Evolutionary conservation across 53 echinoderm and acorn worm genomes (phyloP).

Genomic region (Paracentrotus lividus): DNA sequence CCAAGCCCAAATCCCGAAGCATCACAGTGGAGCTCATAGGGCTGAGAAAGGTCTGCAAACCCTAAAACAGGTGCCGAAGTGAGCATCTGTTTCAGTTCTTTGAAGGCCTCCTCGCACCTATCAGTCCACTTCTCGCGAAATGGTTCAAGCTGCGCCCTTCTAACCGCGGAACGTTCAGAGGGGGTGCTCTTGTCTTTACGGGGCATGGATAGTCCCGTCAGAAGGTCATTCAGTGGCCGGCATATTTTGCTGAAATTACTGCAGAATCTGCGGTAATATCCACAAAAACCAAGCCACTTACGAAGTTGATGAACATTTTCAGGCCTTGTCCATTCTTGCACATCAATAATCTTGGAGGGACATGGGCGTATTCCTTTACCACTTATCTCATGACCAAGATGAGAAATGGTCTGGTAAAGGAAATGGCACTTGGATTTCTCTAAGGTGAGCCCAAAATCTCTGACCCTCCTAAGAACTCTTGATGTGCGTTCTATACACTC

Average conservation of each 20-base stretch:
- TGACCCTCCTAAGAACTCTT: constrained; percentile 6
- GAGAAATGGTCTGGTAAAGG: constrained; percentile 15
- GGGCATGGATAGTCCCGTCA: constrained; percentile 29
- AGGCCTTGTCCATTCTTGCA: constrained; percentile 34
- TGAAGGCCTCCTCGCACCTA: too few species aligned
- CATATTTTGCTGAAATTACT: constrained; percentile 22
- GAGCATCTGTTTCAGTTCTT: not conserved
- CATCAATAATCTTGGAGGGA: constrained; percentile 22
- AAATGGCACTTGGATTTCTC: constrained; percentile 54
- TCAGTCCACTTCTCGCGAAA: not conserved
- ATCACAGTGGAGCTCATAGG: constrained; percentile 46
- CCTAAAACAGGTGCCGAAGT: not conserved
- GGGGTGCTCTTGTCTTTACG: constrained; percentile 4
- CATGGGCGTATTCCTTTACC: constrained; percentile 25
- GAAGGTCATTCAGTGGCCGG: constrained; percentile 1
- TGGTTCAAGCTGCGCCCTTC: not conserved
- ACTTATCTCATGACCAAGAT: constrained; percentile 58
- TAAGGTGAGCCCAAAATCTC: constrained; percentile 40
- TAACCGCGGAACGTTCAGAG: constrained; percentile 4
- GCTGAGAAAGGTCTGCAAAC: not conserved
- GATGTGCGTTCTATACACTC: constrained; percentile 48
- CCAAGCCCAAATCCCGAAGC: too few species aligned
- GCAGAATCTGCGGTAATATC: constrained; percentile 58
- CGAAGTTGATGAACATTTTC: constrained; percentile 22
- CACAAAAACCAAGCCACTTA: constrained; percentile 53